Evolutionary conservation across 1,140 invertebrate species (phyloP), one percentile per base, ranked within the genome.

Genomic region (Planococcus citri): DNA sequence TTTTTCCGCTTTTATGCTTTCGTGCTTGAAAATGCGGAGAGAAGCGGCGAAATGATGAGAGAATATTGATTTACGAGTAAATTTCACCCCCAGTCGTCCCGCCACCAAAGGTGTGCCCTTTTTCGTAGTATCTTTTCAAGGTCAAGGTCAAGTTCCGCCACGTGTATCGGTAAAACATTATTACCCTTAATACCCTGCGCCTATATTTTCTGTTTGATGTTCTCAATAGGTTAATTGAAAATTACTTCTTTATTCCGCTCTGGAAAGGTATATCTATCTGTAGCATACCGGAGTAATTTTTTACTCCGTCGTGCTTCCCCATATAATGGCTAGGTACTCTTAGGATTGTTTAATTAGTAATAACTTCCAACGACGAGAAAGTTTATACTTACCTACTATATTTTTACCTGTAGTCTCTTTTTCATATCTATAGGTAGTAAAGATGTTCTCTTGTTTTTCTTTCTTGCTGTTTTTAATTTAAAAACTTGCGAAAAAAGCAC

Each of bases 81-180:
- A 51, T 51, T 51, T 51, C 17, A 33, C 41, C 41, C 2, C 41
- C 41, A 33, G 6, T 51, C 41, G 41, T 51, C 41, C 12, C 41
- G 2, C 17, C 17, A 4, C 6, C 41, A 51, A 51, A 51, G 41
- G 41, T 20, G 29, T 51, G n/a, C 41, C 41, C n/a, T 51, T 51
- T 37, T 51, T 20, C 41, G 3, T 51, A 14, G 41, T 51, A 51
- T 14, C n/a, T 25, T 64, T 64, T 64, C 60, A 64, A 64, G 60
- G 60, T 64, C 22, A 64, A 64, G 60, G 60, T 64, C 60, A 20
- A 25, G 22, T 64, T 64, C 21, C 22, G 60, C 60, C 60, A 64
- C 60, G 60, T 64, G 60, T 64, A 64, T 64, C 60, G 60, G 25
- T 27, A 64, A 64, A 64, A 25, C 25, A 25, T 27, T 25, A 64